Evolutionary conservation across 1,140 invertebrate species (phyloP).

Genomic region (Cylas formicarius): DNA sequence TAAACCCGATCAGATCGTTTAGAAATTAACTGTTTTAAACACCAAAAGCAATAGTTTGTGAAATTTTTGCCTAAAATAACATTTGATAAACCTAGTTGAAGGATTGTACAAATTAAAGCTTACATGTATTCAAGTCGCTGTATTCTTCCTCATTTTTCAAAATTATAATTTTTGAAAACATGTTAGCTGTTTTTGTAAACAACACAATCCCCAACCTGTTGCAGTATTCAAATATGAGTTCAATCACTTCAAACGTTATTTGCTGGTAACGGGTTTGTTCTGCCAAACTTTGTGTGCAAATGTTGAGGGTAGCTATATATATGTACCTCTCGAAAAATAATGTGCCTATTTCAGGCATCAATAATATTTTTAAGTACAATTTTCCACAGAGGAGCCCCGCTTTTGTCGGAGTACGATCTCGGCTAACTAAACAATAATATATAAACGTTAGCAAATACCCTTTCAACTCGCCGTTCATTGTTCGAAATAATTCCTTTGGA

Average conservation of each 20-base stretch:
- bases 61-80: too few relatives aligned
- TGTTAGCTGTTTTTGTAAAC: slow-evolving; percentile 8
- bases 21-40: too few relatives aligned
- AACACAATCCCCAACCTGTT: neutral
- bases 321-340: slow-evolving; percentile 23
- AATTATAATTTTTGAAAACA: slow-evolving; percentile 18
- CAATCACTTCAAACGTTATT: slow-evolving; percentile 1
- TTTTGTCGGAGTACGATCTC: slow-evolving; percentile 11
- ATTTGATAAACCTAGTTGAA: too few relatives aligned
- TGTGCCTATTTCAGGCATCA: slow-evolving; percentile 19
- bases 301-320: slow-evolving; percentile 6
- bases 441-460: slow-evolving; percentile 24
- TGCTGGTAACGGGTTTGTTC: slow-evolving; percentile 2
- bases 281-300: slow-evolving; percentile 5
- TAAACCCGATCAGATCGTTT: too few relatives aligned
- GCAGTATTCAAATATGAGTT: slow-evolving; percentile 14
- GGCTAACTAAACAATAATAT: slow-evolving; percentile 17
- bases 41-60: too few relatives aligned
- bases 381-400: slow-evolving; percentile 14
- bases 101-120: too few relatives aligned
- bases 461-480: slow-evolving; percentile 18
- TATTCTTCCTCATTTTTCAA: slow-evolving; percentile 15
- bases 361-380: slow-evolving; percentile 21
- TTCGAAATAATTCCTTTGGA: slow-evolving; percentile 19
- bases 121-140: too few relatives aligned